phyloP scores from a whole-genome alignment of 2,113 vertebrate species.

The Puntigrus tetrazona region DNA sequence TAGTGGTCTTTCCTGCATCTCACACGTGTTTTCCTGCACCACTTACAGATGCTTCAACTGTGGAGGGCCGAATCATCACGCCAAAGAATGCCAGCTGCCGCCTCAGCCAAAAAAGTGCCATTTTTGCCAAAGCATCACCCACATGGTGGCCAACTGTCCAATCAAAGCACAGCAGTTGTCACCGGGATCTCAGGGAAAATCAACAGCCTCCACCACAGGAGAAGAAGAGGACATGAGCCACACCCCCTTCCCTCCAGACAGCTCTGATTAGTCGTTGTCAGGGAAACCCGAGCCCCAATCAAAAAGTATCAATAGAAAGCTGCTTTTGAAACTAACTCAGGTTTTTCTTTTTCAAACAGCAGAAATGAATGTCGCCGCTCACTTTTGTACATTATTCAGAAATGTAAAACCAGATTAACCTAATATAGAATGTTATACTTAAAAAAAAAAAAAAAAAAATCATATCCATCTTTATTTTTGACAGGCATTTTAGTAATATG shows the following conservation, averaged over 20 bases:
- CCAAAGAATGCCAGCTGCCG: slow-evolving; percentile 91
- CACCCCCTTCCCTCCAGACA: slow-evolving; percentile 68
- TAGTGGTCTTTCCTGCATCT: slow-evolving; percentile 40
- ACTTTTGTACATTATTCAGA: slow-evolving; percentile 1
- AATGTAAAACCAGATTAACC: neutral
- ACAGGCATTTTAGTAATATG: neutral
- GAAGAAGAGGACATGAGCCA: slow-evolving; percentile 77
- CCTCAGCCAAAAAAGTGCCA: slow-evolving; percentile 93
- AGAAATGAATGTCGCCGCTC: slow-evolving; percentile 44
- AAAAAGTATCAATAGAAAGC: slow-evolving; percentile 49
- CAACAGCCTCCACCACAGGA: slow-evolving; percentile 69
- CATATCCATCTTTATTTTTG: neutral
- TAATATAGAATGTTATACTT: slow-evolving; percentile 1
- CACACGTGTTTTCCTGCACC: neutral
- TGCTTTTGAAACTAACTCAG: slow-evolving; percentile 61
- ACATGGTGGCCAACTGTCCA: slow-evolving; percentile 89
- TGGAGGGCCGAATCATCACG: slow-evolving; percentile 87
- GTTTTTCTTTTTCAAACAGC: slow-evolving; percentile 53
- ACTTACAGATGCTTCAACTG: slow-evolving; percentile 88
- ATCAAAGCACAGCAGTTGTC: slow-evolving; percentile 79
- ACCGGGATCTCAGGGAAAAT: slow-evolving; percentile 77
- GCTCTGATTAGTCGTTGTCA: slow-evolving; percentile 72
- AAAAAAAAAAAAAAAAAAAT: neutral
- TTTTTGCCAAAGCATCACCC: slow-evolving; percentile 88
- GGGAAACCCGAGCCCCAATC: slow-evolving; percentile 53